phyloP scores from a whole-genome alignment of 2,113 vertebrate genomes.

The Nannospalax galili region DNA sequence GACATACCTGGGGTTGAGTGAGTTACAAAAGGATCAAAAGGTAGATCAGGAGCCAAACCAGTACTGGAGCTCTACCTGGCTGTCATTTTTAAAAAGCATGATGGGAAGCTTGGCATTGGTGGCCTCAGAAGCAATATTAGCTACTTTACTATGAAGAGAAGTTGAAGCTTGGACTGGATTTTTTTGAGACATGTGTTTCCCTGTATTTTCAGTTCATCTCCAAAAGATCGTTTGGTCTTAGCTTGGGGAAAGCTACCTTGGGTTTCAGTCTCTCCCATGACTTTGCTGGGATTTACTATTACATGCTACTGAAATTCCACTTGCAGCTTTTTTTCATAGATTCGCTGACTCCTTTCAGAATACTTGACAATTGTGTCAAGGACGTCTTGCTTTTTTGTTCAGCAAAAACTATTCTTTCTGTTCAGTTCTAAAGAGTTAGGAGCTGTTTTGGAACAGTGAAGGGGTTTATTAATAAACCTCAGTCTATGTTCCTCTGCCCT shows the following conservation, averaged over 20 bases:
- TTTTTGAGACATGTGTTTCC: neutral
- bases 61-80: slow-evolving; percentile 20
- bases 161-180: neutral
- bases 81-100: neutral
- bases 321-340: neutral
- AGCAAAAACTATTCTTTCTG: slow-evolving; percentile 11
- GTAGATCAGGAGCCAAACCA: slow-evolving; percentile 38
- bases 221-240: neutral
- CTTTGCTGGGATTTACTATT: neutral
- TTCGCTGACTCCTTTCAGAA: neutral
- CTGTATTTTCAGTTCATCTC: neutral
- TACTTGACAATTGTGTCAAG: neutral
- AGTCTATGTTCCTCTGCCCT: neutral
- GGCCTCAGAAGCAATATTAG: neutral
- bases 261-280: neutral
- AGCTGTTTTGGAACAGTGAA: neutral
- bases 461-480: neutral
- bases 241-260: neutral
- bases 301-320: neutral
- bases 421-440: neutral
- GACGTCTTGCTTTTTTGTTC: neutral
- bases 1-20: slow-evolving; percentile 15
- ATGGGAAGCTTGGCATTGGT: neutral
- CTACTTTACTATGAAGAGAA: neutral
- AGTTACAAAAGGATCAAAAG: neutral